Evolutionary conservation across 2,113 vertebrate genomes (phyloP).

Genomic region (Sylvia atricapilla): DNA sequence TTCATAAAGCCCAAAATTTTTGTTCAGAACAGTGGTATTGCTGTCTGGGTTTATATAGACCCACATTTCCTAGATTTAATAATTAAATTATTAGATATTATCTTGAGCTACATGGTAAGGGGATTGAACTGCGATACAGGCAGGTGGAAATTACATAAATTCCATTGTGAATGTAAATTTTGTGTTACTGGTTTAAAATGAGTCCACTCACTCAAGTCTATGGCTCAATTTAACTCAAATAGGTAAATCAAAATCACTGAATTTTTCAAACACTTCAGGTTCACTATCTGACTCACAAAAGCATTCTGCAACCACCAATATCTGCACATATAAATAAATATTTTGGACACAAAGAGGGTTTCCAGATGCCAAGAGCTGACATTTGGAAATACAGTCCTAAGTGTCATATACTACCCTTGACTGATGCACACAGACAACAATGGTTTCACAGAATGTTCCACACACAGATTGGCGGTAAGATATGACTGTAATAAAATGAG

Average conservation of each 20-base stretch:
- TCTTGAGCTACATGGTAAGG: neutral
- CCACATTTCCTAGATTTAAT: neutral
- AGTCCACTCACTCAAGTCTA: neutral
- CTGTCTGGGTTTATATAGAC: neutral
- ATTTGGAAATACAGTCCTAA: constrained; percentile 2
- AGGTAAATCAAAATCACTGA: neutral
- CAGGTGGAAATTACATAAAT: neutral
- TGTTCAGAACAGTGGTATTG: neutral
- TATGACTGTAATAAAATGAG: constrained; percentile 33
- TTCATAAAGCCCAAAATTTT: neutral
- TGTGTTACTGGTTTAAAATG: neutral
- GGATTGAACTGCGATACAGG: neutral
- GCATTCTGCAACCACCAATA: neutral
- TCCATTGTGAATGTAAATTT: neutral
- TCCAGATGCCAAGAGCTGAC: neutral
- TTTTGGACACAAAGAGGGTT: neutral
- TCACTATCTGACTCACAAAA: neutral
- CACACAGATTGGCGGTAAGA: constrained; percentile 20
- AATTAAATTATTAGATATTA: neutral
- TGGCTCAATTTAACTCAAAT: neutral
- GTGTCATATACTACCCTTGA: neutral
- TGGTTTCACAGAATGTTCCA: neutral
- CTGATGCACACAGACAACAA: neutral
- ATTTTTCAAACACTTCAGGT: neutral
- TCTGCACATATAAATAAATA: neutral